A percentile compares a stretch with the other conserved stretches of the same genome.
Evolutionary conservation across 2,888 invertebrate genomes (phyloP).

Genomic region (Athalia rosae): DNA sequence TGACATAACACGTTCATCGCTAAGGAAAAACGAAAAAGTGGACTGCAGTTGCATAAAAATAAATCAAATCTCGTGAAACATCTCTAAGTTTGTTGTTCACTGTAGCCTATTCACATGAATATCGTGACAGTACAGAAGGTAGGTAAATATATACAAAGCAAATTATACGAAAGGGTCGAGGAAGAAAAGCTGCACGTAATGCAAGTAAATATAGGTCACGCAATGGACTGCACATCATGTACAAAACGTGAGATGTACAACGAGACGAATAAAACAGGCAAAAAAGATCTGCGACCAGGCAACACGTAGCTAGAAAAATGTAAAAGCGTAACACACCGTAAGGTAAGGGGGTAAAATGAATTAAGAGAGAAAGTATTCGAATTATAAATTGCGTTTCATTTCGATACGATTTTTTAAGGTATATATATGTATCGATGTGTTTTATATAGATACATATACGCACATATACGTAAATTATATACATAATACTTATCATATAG

Average conservation of each 20-base stretch:
- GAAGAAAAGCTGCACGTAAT: conserved; percentile 2
- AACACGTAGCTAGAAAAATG: neutral
- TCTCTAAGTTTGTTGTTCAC: neutral
- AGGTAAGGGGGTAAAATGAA: neutral
- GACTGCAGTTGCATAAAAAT: neutral
- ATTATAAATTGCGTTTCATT: conserved; percentile 14
- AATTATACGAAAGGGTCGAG: neutral
- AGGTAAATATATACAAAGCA: conserved; percentile 5
- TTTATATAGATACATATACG: neutral
- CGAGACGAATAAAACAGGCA: neutral
- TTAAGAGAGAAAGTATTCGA: conserved; percentile 18
- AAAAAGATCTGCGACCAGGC: neutral
- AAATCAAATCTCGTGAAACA: neutral
- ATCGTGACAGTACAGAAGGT: neutral
- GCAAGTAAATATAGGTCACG: conserved; percentile 35
- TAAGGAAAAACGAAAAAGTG: neutral
- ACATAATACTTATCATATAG: neutral
- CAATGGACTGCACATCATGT: conserved; percentile 1
- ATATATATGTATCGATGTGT: conserved; percentile 2
- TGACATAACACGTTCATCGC: neutral
- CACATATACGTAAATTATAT: neutral
- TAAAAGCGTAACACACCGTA: neutral
- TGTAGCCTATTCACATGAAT: conserved; percentile 11
- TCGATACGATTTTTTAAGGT: neutral
- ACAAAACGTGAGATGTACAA: neutral